phyloP scores from a whole-genome alignment of 2,113 vertebrate genomes.

The Hyla sarda region DNA sequence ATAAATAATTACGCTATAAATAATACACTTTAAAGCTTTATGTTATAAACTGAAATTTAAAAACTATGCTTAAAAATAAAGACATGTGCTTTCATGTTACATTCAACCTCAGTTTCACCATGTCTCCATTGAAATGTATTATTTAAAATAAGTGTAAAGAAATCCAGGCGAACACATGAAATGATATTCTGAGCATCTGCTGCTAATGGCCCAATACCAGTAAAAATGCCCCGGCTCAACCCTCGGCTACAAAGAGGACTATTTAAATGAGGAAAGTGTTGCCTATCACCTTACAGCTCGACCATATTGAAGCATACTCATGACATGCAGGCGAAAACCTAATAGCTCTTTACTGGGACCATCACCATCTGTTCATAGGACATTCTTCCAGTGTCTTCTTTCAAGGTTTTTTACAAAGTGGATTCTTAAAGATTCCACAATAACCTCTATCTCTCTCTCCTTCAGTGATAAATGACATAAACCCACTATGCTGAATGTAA shows the following conservation, averaged over 20 bases:
- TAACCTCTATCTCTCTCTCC: not conserved
- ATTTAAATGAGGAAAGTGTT: not conserved
- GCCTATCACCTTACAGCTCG: slow-evolving; percentile 56
- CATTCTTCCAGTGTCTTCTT: slow-evolving; percentile 46
- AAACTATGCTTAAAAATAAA: too few relatives aligned
- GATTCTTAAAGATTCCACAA: slow-evolving; percentile 24
- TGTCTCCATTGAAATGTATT: too few relatives aligned
- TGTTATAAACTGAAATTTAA: too few relatives aligned
- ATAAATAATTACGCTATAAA: too few relatives aligned
- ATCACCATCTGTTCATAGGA: slow-evolving; percentile 63
- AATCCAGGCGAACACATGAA: not conserved
- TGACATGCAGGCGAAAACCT: slow-evolving; percentile 65
- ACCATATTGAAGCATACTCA: slow-evolving; percentile 56
- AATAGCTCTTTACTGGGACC: slow-evolving; percentile 63
- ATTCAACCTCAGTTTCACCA: not conserved
- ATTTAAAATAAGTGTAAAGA: not conserved
- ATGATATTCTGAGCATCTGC: slow-evolving; percentile 43
- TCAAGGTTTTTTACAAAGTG: slow-evolving; percentile 41
- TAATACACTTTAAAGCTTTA: too few relatives aligned
- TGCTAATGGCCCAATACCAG: slow-evolving; percentile 37
- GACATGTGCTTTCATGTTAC: not conserved
- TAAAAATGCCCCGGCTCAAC: slow-evolving; percentile 54
- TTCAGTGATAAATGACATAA: too few relatives aligned
- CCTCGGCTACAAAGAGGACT: slow-evolving; percentile 4
- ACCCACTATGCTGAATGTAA: too few relatives aligned